Evolutionary conservation across 2,113 vertebrate species (phyloP), one percentile per base, ranked within the genome.

Genomic region (Spheniscus mendiculus): DNA sequence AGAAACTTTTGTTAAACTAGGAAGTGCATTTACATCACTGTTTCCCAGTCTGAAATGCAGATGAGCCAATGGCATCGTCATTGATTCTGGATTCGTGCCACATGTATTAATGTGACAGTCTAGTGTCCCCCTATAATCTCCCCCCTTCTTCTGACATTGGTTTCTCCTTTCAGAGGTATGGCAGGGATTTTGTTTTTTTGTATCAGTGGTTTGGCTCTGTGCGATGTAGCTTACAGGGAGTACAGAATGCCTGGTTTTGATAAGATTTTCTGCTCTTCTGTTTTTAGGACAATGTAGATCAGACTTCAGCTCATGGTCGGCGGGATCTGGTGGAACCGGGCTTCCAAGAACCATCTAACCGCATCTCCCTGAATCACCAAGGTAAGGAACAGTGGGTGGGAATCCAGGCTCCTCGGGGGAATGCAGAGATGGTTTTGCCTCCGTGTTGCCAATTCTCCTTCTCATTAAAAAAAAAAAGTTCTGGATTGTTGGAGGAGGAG

Each of bases 251-350:
- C 27, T 71, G 22, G 9, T 82, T 90, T 71, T 97, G 29, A 87
- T 84, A 50, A 27, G 22, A 59, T 71, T 77, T 27, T 93, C 67
- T 92, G 10, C n/a, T 94, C 11, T 94, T 81, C 42, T 72, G 27
- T 85, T 96, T 97, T 97, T 98, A 99, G 99, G 99, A 99, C 96
- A 99, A 99, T 92, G 99, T 98, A 95, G 99, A 99, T 96, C 99
- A 99, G 93, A 97, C 98, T 52, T 95, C 99, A 13, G 97, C 97
- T 95, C 99, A 98, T 91, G 97, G 98, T 94, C 98, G 98, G 1
- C 95, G 98, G 52, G 98, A 99, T 88, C 97, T 98, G 81, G 98
- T 99, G 89, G 98, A 98, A 95, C 97, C 98, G 1, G 97, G 97
- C 95, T 99, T 99, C 97, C 98, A 98, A 91, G 98, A 98, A 56